A percentile compares a stretch with the other conserved stretches of the same genome.
phyloP scores from a whole-genome alignment of 2,888 invertebrate genomes.

The Meandrusa payeni region DNA sequence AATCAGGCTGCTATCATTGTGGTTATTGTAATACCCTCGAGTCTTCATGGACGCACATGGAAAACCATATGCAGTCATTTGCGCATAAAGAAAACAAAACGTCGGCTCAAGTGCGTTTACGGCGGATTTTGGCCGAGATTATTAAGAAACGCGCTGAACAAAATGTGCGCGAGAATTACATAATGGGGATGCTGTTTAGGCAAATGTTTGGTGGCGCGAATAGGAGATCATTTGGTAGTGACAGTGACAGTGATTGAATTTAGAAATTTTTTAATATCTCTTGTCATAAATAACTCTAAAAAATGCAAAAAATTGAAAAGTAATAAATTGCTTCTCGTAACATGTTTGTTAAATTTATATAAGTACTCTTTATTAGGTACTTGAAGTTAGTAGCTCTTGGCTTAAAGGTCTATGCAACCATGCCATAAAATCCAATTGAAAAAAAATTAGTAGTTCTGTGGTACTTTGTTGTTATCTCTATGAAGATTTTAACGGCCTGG shows the following conservation, averaged over 20 bases:
- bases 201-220: neutral
- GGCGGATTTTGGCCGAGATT: conserved; percentile 24
- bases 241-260: conserved; percentile 7
- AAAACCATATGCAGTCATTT: conserved; percentile 31
- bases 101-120: conserved; percentile 28
- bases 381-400: too few species aligned
- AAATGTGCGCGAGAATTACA: neutral
- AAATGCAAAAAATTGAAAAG: too few species aligned
- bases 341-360: too few species aligned
- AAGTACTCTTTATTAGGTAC: too few species aligned
- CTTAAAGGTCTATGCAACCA: too few species aligned
- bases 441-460: too few species aligned
- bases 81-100: conserved; percentile 33
- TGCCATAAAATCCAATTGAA: too few species aligned
- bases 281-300: too few species aligned
- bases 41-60: conserved; percentile 28
- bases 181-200: neutral
- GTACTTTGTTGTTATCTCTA: too few species aligned
- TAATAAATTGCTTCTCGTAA: too few species aligned
- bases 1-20: conserved; percentile 36
- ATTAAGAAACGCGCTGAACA: neutral
- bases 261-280: too few species aligned
- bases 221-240: neutral
- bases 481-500: too few species aligned
- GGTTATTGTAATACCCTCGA: conserved; percentile 39